phyloP scores from a whole-genome alignment of 2,888 invertebrate species.

The Hypsopygia costalis region DNA sequence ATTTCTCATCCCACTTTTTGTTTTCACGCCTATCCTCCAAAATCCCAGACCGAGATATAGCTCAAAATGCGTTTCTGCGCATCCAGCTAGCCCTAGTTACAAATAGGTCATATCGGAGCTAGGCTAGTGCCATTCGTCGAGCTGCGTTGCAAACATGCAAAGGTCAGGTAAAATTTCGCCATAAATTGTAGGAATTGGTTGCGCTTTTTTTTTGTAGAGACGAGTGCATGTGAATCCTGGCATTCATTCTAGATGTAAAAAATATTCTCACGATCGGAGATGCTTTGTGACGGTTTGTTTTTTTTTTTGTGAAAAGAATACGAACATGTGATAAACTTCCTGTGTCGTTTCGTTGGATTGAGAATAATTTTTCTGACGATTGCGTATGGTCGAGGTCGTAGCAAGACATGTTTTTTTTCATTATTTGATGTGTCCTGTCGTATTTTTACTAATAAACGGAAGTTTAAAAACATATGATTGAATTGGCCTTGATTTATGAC shows the following conservation, averaged over 20 bases:
- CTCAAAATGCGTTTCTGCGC: conserved; percentile 53
- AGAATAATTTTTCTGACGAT: conserved; percentile 7
- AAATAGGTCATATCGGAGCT: conserved; percentile 31
- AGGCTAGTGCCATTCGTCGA: conserved; percentile 23
- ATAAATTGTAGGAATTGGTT: conserved; percentile 39
- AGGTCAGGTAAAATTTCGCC: conserved; percentile 51
- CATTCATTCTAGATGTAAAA: conserved; percentile 33
- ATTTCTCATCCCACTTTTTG: conserved; percentile 60
- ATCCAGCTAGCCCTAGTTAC: conserved; percentile 35
- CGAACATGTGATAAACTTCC: conserved; percentile 54
- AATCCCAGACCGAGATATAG: conserved; percentile 47
- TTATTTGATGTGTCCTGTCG: conserved; percentile 10
- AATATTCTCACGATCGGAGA: conserved; percentile 59
- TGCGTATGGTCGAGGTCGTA: conserved; percentile 12
- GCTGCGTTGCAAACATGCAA: conserved; percentile 36
- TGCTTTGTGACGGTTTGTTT: conserved; percentile 41
- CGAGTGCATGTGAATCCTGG: conserved; percentile 53
- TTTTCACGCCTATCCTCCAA: conserved; percentile 55
- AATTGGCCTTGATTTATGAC: conserved; percentile 68
- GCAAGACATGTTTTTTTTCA: background rate
- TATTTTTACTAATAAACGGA: conserved; percentile 13
- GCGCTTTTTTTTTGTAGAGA: conserved; percentile 42
- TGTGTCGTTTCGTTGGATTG: conserved; percentile 36
- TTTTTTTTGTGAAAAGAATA: conserved; percentile 25
- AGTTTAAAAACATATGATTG: conserved; percentile 38